phyloP scores from a whole-genome alignment of 2,113 vertebrate genomes.

The Columbina picui region DNA sequence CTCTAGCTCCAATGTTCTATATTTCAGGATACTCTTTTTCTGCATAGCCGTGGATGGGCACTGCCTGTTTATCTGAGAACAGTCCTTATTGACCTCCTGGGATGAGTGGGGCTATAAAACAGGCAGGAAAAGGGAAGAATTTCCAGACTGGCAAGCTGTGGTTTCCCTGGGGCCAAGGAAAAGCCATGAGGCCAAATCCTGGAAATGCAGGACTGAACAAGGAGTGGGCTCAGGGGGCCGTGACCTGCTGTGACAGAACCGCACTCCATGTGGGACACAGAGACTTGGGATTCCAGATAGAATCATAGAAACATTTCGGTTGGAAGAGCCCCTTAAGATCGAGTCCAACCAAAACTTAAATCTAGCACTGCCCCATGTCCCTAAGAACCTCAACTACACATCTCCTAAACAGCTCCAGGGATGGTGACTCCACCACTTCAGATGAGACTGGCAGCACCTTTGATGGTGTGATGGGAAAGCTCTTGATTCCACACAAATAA shows the following conservation, averaged over 20 bases:
- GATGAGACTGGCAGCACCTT: neutral
- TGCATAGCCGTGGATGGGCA: neutral
- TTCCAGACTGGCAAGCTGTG: constrained; percentile 1
- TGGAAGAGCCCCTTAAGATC: no score
- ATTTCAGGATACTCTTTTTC: neutral
- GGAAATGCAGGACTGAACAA: neutral
- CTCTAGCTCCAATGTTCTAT: rapidly evolving
- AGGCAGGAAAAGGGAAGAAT: constrained; percentile 17
- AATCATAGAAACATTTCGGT: no score
- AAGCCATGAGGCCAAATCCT: neutral
- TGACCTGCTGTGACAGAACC: neutral
- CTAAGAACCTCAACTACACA: no score
- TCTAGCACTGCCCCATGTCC: no score
- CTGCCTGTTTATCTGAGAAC: neutral
- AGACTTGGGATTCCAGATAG: neutral
- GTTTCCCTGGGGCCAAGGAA: constrained; percentile 11
- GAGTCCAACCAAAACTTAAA: no score
- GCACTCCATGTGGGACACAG: rapidly evolving
- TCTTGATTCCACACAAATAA: neutral
- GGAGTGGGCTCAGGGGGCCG: neutral
- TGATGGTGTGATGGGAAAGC: neutral
- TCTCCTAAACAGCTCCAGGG: no score
- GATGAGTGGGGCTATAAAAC: neutral
- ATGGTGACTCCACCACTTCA: neutral
- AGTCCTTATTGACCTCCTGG: neutral